Base-by-base conservation (phyloP, 2,888 invertebrate species). In the Tortrix viridana region DNA sequence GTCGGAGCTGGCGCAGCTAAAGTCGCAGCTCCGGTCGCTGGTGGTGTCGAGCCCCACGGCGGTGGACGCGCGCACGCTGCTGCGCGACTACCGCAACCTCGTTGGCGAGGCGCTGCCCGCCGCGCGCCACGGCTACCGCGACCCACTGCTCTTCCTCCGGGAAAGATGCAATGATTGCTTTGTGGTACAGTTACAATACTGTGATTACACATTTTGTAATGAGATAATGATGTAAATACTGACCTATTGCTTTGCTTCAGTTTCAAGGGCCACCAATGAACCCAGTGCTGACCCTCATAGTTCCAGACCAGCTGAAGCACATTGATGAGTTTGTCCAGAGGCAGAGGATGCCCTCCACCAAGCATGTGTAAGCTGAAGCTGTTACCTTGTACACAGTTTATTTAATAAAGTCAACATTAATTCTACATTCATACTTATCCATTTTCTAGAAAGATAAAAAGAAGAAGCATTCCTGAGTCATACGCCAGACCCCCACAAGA, bases 241-340 rank as follows among this genome's bases (percentile, higher is more conserved):
- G 38, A n/a, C 5, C 3, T 38, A 16, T 53, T 22, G 22, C 22
- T 14, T 32, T 50, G 37, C 32, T 50, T 1, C 71, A 92, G 91
- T 80, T 91, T 20, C 75, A 79, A 32, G 89, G 88, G 0, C 53
- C 68, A 0, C 23, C 72, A 0, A 44, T 55, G 9, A 89, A 92
- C 62, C 90, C 91, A 1, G 68, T 76, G 4, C 69, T 92, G 18
- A 88, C 84, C 1, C 73, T 88, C 19, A 90, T 90, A 64, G 87
- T 90, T 1, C 80, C 88, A 0, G 84, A 90, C 1, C 67, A 79
- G 6, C 68, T 89, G 47, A 85, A 86, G 67, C 91, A 92, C 63
- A 89, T 92, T 66, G 89, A 91, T 66, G 72, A 85, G n/a, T 82
- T 87, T 77, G 89, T 91, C 0, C 85, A 85, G 57, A 85, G 70